Evolutionary conservation across 2,888 invertebrate species (phyloP), one percentile per base, ranked within the genome.

Genomic region (Lycia hirtaria): DNA sequence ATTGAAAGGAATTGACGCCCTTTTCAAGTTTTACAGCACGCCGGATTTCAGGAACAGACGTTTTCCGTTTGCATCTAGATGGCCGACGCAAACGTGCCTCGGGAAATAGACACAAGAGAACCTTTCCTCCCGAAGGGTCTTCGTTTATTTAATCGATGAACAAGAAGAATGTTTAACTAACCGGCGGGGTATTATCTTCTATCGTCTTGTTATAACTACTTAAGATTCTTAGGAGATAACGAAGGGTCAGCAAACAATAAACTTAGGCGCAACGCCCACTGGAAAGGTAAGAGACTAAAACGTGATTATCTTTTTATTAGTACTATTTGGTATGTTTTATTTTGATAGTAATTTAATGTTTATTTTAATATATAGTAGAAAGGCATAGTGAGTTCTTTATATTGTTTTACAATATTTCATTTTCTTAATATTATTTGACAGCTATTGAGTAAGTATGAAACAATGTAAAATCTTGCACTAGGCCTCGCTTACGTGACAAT

Each of bases 81-180:
- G 15, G 14, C n/a, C 32, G 4, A 14, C 10, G 12, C 28, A 35
- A 35, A 28, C 17, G 19, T 30, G 28, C 26, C 41, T 22, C 9
- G 38, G n/a, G 38, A 49, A 53, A 33, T 32, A 3, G 20, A 48
- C 32, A 22, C 33, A 17, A 7, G 22, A 30, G 30, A 38, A 54
- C 26, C 19, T 52, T 60, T 32, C 48, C 37, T 37, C 24, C 32
- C 15, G 10, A 37, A 37, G 22, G 19, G 0, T 33, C 37, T 44
- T 40, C 20, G 22, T 56, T 49, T 49, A 44, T 40, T 49, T 60
- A 51, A 45, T 48, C 45, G 43, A 47, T 48, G 38, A 57, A 48
- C 47, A 41, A 15, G 50, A 47, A 56, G 28, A 35, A 50, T 53
- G 44, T 35, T 35, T n/a, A 49, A 56, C 48, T 55, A 33, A 35